Percentiles rank a stretch among this genome's conserved stretches.
Evolutionary conservation across 2,113 vertebrate species (phyloP).

Genomic region (Cyphomyrus discorhynchus): DNA sequence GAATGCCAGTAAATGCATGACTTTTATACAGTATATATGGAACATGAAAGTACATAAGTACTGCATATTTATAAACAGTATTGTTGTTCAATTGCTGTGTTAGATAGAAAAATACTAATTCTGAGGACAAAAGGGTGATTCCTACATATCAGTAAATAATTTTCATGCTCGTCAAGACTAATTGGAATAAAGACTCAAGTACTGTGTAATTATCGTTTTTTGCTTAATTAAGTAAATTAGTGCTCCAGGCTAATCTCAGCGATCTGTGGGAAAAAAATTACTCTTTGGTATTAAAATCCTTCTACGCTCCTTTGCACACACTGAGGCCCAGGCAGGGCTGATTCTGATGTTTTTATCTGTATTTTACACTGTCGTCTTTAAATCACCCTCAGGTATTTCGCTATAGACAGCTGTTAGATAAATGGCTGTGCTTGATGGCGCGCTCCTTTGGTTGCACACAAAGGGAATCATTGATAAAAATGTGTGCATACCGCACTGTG

Average conservation of each 20-base stretch:
- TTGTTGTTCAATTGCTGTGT: background rate
- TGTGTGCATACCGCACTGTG: background rate
- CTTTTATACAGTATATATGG: background rate
- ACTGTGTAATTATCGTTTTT: constrained; percentile 12
- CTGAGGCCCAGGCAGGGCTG: background rate
- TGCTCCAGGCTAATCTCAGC: background rate
- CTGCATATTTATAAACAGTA: background rate
- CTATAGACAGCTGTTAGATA: background rate
- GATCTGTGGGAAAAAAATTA: background rate
- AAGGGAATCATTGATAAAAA: background rate
- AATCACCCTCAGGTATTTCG: background rate
- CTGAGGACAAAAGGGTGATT: background rate
- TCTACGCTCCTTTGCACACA: background rate
- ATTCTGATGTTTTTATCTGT: background rate
- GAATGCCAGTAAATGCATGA: background rate
- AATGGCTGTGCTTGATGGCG: background rate
- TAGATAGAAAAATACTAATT: background rate
- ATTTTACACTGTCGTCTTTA: background rate
- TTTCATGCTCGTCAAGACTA: background rate
- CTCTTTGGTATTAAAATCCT: background rate
- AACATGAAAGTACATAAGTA: background rate
- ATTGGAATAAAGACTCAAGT: background rate
- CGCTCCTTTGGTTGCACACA: background rate
- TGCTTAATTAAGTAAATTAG: constrained; percentile 13
- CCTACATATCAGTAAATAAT: background rate